These are phyloP conservation scores for Leontopithecus rosalia DNA, from an alignment of 2,797 vertebrate genomes.

Conservation along the genomic window DNA sequence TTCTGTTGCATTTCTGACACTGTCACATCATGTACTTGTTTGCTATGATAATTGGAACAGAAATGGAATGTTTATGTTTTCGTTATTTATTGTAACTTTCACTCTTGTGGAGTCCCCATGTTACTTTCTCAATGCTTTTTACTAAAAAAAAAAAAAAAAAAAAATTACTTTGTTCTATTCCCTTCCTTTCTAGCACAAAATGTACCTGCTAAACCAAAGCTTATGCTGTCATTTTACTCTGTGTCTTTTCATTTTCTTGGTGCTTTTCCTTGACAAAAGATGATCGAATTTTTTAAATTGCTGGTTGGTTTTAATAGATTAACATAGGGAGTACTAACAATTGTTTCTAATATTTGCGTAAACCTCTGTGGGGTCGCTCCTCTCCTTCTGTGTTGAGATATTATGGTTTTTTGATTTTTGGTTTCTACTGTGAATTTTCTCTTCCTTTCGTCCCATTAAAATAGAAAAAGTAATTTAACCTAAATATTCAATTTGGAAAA, in stretches of 20 bases:
- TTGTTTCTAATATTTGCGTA: neutral
- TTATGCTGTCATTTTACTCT: neutral
- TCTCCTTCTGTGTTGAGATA: neutral
- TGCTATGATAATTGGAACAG: neutral
- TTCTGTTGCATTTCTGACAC: neutral
- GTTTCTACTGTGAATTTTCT: constrained; percentile 51
- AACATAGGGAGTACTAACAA: neutral
- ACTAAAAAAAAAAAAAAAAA: neutral
- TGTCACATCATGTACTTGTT: neutral
- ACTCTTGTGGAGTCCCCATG: neutral
- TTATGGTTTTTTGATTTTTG: constrained; percentile 1
- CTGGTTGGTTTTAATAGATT: neutral
- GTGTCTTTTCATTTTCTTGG: neutral
- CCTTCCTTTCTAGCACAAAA: neutral
- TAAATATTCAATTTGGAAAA: constrained; percentile 14
- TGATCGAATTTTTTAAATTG: neutral
- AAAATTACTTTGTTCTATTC: neutral
- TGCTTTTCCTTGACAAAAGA: neutral
- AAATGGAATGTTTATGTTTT: neutral
- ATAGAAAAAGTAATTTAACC: neutral
- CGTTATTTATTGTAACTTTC: neutral
- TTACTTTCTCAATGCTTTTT: neutral
- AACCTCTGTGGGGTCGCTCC: neutral
- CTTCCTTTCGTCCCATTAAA: constrained; percentile 43
- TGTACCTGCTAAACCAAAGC: neutral